Conservation (phyloP, 2,797 vertebrate genomes). For the Oryzias dopingdopingensis region DNA sequence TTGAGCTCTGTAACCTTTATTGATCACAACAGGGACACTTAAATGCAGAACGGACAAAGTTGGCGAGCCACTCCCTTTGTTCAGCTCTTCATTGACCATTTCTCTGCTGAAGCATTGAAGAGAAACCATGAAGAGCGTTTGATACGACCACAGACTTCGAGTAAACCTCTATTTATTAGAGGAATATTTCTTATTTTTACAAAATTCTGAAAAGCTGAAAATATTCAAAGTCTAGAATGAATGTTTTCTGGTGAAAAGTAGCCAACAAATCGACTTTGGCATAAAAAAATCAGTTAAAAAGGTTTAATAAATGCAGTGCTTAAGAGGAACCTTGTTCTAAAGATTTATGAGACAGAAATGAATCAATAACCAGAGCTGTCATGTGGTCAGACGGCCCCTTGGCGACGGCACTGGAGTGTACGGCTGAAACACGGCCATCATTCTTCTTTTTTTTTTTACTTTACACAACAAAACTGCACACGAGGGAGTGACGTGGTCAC, state of each 20-base stretch:
- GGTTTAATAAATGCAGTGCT: too few relatives aligned
- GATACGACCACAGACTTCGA: not conserved
- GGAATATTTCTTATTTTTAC: not conserved
- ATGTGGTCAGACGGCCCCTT: not conserved
- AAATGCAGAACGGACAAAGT: not conserved
- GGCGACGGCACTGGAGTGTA: not conserved
- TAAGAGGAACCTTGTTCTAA: too few relatives aligned
- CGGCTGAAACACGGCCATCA: conserved; percentile 9
- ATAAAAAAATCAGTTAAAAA: too few relatives aligned
- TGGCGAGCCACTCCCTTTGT: not conserved
- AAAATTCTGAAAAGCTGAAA: not conserved
- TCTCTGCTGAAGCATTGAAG: not conserved
- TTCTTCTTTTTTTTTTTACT: not conserved
- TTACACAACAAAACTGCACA: conserved; percentile 4
- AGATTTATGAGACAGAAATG: conserved; percentile 8
- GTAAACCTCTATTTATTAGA: not conserved
- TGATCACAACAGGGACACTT: not conserved
- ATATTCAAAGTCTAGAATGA: too few relatives aligned
- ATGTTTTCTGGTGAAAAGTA: too few relatives aligned
- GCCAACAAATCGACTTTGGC: too few relatives aligned
- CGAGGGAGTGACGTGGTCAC: conserved; percentile 11
- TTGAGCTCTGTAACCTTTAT: not conserved
- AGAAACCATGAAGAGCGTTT: not conserved
- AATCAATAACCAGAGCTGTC: conserved; percentile 6
- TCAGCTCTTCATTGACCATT: not conserved